Conservation (phyloP, 2,113 vertebrate genomes). For the Saguinus imperator region DNA sequence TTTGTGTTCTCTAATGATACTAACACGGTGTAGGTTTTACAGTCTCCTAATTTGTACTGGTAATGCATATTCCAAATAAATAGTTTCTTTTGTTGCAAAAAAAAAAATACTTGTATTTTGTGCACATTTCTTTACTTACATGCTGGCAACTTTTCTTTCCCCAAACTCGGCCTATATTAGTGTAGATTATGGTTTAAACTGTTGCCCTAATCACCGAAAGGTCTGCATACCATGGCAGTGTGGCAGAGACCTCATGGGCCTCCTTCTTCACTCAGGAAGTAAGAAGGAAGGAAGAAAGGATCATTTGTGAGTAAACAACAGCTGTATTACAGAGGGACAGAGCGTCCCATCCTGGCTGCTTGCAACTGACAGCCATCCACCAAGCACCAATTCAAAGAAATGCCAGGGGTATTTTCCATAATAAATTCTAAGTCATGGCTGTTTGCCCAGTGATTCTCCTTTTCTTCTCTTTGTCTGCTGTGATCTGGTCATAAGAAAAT, state of each 20-base stretch:
- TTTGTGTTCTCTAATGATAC: conserved; percentile 93
- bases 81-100: conserved; percentile 95
- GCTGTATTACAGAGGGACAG: background rate
- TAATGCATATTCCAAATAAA: conserved; percentile 99
- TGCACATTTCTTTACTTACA: conserved; percentile 44
- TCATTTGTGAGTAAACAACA: background rate
- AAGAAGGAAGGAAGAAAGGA: too few relatives aligned
- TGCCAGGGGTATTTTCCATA: background rate
- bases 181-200: background rate
- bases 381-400: background rate
- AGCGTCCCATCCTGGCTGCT: background rate
- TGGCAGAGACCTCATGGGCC: background rate
- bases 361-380: background rate
- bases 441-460: background rate
- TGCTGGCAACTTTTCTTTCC: background rate
- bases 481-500: background rate
- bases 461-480: background rate
- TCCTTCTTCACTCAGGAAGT: background rate
- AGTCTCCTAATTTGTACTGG: conserved; percentile 98
- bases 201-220: background rate
- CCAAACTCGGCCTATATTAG: background rate
- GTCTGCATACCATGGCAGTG: background rate
- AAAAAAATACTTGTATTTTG: conserved; percentile 68
- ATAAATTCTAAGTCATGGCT: background rate
- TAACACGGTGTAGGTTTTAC: conserved; percentile 94